A percentile compares a stretch with the other conserved stretches of the same genome.
Conservation (phyloP, 2,113 vertebrate genomes). For the Halcyon senegalensis region DNA sequence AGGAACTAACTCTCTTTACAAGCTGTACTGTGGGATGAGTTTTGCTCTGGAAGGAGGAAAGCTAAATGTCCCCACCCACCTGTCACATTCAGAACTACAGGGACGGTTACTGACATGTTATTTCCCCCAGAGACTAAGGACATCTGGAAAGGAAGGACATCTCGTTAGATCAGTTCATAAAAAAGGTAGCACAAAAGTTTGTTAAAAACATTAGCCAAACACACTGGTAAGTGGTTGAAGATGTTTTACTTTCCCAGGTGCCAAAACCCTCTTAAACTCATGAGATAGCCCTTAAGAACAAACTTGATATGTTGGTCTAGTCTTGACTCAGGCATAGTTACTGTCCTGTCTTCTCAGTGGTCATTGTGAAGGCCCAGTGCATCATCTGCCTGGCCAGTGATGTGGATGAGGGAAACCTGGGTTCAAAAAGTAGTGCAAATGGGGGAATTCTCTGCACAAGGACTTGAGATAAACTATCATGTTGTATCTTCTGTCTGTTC, state of each 20-base stretch:
- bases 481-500: not conserved
- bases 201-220: not conserved
- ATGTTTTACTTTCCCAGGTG: not conserved
- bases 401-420: not conserved
- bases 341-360: not conserved
- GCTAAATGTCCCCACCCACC: not conserved
- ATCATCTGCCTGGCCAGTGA: not conserved
- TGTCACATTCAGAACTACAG: not conserved
- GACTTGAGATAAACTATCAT: not conserved
- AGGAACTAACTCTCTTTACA: not conserved
- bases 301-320: fast-evolving
- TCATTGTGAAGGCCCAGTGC: not conserved
- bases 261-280: not conserved
- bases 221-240: not conserved
- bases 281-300: not conserved
- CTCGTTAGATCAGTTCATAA: not conserved
- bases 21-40: not conserved
- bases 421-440: not conserved
- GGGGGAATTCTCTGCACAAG: not conserved
- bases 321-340: not conserved
- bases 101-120: not conserved
- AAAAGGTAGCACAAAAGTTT: not conserved
- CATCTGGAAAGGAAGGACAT: not conserved
- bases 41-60: not conserved
- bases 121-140: not conserved